phyloP scores from a whole-genome alignment of 1,140 invertebrate species.

The Drosophila elegans region DNA sequence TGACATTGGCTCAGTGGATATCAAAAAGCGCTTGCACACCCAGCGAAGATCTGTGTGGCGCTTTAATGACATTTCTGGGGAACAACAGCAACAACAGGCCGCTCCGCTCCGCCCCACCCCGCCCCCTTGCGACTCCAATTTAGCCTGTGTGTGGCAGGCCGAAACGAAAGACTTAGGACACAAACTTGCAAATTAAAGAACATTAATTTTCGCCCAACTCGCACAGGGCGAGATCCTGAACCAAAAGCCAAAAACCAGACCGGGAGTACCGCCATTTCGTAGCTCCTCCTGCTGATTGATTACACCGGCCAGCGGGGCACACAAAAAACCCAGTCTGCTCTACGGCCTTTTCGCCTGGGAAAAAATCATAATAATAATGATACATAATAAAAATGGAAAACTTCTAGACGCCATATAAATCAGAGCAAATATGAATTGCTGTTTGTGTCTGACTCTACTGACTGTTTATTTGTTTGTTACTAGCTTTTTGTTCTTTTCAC shows the following conservation, averaged over 20 bases:
- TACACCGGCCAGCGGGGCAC: constrained; percentile 49
- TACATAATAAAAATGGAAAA: constrained; percentile 83
- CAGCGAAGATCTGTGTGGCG: constrained; percentile 57
- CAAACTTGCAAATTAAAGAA: constrained; percentile 83
- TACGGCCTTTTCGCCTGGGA: constrained; percentile 41
- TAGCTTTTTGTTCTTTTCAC: constrained; percentile 63
- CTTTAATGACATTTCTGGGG: constrained; percentile 80
- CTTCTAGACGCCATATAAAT: constrained; percentile 84
- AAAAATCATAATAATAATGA: constrained; percentile 80
- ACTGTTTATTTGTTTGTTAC: constrained; percentile 74
- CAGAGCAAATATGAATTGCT: constrained; percentile 82
- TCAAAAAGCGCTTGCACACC: constrained; percentile 62
- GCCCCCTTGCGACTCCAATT: constrained; percentile 18
- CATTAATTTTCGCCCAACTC: constrained; percentile 74
- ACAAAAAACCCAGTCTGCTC: constrained; percentile 10
- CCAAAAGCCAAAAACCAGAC: constrained; percentile 16
- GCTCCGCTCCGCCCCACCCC: background rate
- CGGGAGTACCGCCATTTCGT: constrained; percentile 20
- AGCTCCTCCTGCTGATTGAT: constrained; percentile 68
- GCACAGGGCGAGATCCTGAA: constrained; percentile 15
- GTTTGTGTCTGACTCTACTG: constrained; percentile 68
- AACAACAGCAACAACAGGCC: constrained; percentile 49
- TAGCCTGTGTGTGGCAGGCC: constrained; percentile 67
- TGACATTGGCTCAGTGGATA: constrained; percentile 67
- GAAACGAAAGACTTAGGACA: constrained; percentile 80